Base-by-base conservation (phyloP, 2,888 invertebrate genomes). In the Drosophila ezoana region DNA sequence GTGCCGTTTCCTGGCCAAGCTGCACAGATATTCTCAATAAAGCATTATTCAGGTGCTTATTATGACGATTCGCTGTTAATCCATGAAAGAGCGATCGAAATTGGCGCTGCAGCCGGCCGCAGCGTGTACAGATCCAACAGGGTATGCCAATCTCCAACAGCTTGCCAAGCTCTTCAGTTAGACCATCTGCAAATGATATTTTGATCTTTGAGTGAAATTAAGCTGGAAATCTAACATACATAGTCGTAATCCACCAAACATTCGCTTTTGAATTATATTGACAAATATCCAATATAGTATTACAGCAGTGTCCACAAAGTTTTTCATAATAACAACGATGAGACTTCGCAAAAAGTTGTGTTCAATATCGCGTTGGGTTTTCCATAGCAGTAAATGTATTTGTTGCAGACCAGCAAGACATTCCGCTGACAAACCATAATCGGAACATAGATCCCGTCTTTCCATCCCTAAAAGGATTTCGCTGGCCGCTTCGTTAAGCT, bases 201-300 rank as follows among this genome's bases (percentile, higher is more conserved):
- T 23, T 23, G 23, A 23, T 23, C 23, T 23, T 23, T 2, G 23
- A 23, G 23, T 23, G 4, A 33, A 14, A 0, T 4, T 10, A 8
- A 8, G 23, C 23, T 14, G 0, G 1, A 32, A 14, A 3, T 20
- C 13, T 10, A 13, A 38, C 52, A 2, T 37, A 77, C 78, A 73
- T 6, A 37, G 6, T n/a, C 54, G 56, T 44, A 54, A 8, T 8
- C 3, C 14, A 9, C 16, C 1, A 2, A 23, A 11, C 9, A 37
- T 18, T 6, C 8, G 23, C 23, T 23, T 23, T 23, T 23, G 23
- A 23, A 23, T 23, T 8, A 23, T 35, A 35, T 43, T 48, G 10
- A 61, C 10, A 60, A 71, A 82, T 0, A 62, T 23, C 87, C 84
- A 88, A 60, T 86, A 88, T 0, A 79, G 76, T 9, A 77, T 40